These are phyloP conservation scores for Sinodicranocentrus sp. DNA, from an alignment of 2,888 invertebrate genomes.

Conservation along the genomic window DNA sequence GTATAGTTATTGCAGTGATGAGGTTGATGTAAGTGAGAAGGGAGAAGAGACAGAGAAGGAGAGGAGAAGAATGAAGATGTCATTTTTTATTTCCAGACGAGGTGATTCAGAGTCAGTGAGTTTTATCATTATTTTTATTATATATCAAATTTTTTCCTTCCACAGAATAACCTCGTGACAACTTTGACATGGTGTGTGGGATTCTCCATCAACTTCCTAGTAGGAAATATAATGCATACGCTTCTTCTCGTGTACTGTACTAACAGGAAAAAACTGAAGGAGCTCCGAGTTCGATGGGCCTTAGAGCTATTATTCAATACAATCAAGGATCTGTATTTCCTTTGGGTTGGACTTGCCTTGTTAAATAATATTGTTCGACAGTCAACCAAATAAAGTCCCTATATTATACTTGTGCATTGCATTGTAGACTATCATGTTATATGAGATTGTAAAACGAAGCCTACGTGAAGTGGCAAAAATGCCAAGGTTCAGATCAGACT, in stretches of 20 bases:
- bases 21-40: too few species aligned
- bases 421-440: conserved; percentile 16
- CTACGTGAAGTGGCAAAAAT: background rate
- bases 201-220: conserved; percentile 70
- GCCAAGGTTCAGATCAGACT: conserved; percentile 28
- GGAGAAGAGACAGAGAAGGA: background rate
- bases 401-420: background rate
- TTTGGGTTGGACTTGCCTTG: conserved; percentile 73
- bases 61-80: background rate
- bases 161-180: conserved; percentile 70
- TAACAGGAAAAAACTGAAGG: conserved; percentile 67
- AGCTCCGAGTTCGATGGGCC: conserved; percentile 69
- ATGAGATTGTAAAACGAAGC: conserved; percentile 42
- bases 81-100: conserved; percentile 13
- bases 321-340: conserved; percentile 67
- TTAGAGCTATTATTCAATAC: conserved; percentile 71
- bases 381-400: conserved; percentile 54
- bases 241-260: conserved; percentile 71
- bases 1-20: too few species aligned
- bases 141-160: conserved; percentile 52
- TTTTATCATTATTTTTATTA: conserved; percentile 15
- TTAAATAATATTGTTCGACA: conserved; percentile 65
- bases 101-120: conserved; percentile 3
- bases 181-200: conserved; percentile 69
- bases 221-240: conserved; percentile 69